Evolutionary conservation across 1,140 invertebrate genomes (phyloP), one percentile per base, ranked within the genome.

Genomic region (Atta colombica): DNA sequence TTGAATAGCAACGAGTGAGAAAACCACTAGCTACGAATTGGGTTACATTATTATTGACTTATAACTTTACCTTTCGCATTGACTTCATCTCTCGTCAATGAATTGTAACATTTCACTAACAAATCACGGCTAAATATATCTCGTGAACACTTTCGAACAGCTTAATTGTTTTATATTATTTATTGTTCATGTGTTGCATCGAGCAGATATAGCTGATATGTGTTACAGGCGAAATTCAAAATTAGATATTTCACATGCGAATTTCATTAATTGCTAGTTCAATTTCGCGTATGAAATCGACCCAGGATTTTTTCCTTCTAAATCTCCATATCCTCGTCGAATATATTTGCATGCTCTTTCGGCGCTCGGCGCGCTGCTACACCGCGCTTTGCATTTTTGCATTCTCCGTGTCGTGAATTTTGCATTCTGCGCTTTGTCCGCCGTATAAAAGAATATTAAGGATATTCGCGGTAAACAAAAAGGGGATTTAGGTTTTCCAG

Each of bases 381-480:
- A 55, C 61, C 75, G 65, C 53, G 53, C 65, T 86, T 80, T 80
- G 85, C 77, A 84, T 84, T 84, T 84, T 84, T 84, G 80, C 58
- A 84, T 84, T 65, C 55, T 61, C 58, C 69, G 55, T 84, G 55
- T 45, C 80, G 69, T 84, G 80, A 75, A 84, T 84, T 84, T 84
- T 84, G 71, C 80, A 84, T 84, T 39, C 80, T 35, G 69, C 68
- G 80, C 80, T 84, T 84, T 84, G 80, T 84, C 39, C 80, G 18
- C 18, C 18, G 69, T 61, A 84, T 84, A 84, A 84, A 84, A 84
- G 69, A 75, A 84, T 84, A 71, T 88, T 78, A 81, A 65, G 69
- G 84, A 89, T 58, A 86, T 77, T 82, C 78, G 66, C 66, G 53
- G 55, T 87, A 87, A 87, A 89, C 72, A 89, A 78, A 87, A 87